Percentiles rank a stretch among this genome's conserved stretches.
These are phyloP conservation scores for Seriola quinqueradiata DNA, from an alignment of 2,113 vertebrate species.

Conservation along the genomic window DNA sequence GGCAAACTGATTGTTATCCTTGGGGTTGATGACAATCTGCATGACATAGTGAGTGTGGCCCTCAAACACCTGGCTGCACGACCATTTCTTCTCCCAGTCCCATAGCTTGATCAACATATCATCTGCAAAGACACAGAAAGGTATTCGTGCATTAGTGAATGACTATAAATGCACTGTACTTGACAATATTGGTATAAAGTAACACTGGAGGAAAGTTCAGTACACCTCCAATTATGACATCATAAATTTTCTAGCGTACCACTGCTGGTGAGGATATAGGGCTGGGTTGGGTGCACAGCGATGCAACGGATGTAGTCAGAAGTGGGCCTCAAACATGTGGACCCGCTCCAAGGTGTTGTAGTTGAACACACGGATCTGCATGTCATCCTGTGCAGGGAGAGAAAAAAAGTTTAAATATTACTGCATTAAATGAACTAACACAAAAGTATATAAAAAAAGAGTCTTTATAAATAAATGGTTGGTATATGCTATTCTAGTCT, in stretches of 20 bases:
- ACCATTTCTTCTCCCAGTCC: constrained; percentile 99
- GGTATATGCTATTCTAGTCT: neutral
- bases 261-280: constrained; percentile 99
- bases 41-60: constrained; percentile 99
- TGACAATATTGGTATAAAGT: neutral
- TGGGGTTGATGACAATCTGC: constrained; percentile 99
- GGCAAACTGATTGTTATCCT: constrained; percentile 99
- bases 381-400: constrained; percentile 90
- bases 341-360: constrained; percentile 98
- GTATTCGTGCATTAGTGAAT: constrained; percentile 34
- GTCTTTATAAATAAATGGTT: neutral
- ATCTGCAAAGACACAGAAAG: constrained; percentile 83
- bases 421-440: neutral
- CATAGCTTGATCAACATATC: constrained; percentile 99
- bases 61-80: constrained; percentile 98
- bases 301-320: constrained; percentile 99
- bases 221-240: neutral
- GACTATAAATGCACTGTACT: constrained; percentile 26
- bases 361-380: constrained; percentile 99
- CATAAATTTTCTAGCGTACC: constrained; percentile 82
- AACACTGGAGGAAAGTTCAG: neutral
- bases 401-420: neutral
- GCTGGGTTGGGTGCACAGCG: constrained; percentile 97
- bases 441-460: neutral
- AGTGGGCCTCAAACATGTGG: constrained; percentile 99